phyloP scores from a whole-genome alignment of 2,113 vertebrate species.

The Propithecus coquereli region DNA sequence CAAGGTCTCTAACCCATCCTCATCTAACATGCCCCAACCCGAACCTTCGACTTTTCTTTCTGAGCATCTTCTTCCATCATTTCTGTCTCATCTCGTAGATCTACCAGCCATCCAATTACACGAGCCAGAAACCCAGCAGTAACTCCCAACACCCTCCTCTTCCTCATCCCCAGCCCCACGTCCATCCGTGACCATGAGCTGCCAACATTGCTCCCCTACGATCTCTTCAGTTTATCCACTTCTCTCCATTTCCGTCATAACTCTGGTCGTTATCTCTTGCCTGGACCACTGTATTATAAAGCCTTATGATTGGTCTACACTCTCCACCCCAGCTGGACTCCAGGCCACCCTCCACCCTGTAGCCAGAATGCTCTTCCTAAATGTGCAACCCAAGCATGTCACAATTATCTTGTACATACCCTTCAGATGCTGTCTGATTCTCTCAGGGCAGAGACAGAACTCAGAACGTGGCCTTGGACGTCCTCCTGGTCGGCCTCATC shows the following conservation, averaged over 20 bases:
- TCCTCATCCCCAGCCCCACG: background rate
- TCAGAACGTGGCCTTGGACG: background rate
- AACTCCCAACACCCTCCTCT: background rate
- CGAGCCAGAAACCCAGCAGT: too few relatives aligned
- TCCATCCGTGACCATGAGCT: background rate
- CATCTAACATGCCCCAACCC: background rate
- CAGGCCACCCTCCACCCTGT: background rate
- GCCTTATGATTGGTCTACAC: background rate
- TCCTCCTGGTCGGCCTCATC: background rate
- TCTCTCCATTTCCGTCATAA: background rate
- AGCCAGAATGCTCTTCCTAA: background rate
- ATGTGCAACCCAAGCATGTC: background rate
- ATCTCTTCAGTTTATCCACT: background rate
- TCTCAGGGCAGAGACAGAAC: background rate
- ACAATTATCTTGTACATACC: background rate
- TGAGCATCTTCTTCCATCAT: background rate
- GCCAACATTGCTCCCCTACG: accelerated
- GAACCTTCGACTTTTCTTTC: background rate
- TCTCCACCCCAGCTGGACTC: background rate
- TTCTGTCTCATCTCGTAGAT: background rate
- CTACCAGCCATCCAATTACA: too few relatives aligned
- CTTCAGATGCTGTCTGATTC: background rate
- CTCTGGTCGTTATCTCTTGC: too few relatives aligned
- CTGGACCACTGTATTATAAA: background rate
- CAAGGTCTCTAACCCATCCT: background rate